Evolutionary conservation across 2,113 vertebrate genomes (phyloP).

Genomic region (Macaca nemestrina): DNA sequence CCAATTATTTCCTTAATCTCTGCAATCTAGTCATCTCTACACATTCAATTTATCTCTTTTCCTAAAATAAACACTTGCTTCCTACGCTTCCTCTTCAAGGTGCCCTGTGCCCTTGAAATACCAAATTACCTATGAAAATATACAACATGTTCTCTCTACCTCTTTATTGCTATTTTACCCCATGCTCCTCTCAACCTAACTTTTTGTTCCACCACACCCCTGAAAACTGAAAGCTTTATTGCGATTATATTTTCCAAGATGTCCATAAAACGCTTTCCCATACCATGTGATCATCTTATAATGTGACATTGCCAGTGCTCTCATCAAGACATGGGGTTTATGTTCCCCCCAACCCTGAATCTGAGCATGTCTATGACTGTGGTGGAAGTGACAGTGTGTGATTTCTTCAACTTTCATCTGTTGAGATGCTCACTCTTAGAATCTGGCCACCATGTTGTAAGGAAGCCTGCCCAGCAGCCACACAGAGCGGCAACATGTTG

Average conservation of each 20-base stretch:
- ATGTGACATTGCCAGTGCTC: not conserved
- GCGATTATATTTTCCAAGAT: not conserved
- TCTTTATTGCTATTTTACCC: not conserved
- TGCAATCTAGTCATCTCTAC: not conserved
- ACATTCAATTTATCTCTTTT: conserved; percentile 18
- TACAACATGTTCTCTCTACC: not conserved
- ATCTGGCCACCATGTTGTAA: not conserved
- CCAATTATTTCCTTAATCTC: conserved; percentile 32
- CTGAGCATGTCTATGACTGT: not conserved
- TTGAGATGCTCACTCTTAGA: not conserved
- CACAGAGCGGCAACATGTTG: not conserved
- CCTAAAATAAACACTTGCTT: conserved; percentile 16
- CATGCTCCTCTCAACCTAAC: not conserved
- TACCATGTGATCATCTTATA: not conserved
- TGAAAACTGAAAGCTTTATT: not conserved
- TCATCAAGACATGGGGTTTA: not conserved
- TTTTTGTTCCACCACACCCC: not conserved
- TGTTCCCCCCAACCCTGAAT: not conserved
- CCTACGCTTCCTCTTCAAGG: not conserved
- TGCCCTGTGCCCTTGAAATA: not conserved
- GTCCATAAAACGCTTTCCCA: not conserved
- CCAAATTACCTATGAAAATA: not conserved
- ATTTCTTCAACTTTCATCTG: not conserved
- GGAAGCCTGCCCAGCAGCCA: not conserved
- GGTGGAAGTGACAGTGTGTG: not conserved